Percentiles rank a stretch among this genome's conserved stretches.
phyloP scores from a whole-genome alignment of 2,113 vertebrate genomes.

The Craseonycteris thonglongyai region DNA sequence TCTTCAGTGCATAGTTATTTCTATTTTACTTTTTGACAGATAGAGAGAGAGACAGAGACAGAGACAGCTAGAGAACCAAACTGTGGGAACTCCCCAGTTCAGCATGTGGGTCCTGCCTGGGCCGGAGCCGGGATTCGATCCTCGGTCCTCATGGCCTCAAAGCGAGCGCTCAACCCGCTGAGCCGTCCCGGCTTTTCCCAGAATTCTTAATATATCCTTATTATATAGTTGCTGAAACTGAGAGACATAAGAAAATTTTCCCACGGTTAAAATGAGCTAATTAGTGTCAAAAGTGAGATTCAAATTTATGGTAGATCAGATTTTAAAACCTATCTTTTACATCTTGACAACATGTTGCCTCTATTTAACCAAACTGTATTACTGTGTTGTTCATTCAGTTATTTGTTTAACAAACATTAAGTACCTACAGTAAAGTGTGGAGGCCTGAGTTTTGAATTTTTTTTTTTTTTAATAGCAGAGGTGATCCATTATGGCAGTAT shows the following conservation, averaged over 20 bases:
- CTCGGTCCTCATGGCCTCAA: too few relatives aligned
- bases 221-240: not conserved
- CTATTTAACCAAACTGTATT: not conserved
- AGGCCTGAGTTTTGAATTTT: too few relatives aligned
- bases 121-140: too few relatives aligned
- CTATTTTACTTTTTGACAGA: too few relatives aligned
- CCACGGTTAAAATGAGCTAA: not conserved
- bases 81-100: too few relatives aligned
- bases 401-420: not conserved
- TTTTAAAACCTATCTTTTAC: not conserved
- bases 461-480: too few relatives aligned
- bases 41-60: too few relatives aligned
- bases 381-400: not conserved
- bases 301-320: not conserved
- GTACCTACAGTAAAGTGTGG: not conserved
- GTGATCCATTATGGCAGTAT: not conserved
- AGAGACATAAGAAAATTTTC: not conserved
- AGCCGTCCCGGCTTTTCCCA: too few relatives aligned
- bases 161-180: too few relatives aligned
- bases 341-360: not conserved
- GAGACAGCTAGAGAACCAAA: too few relatives aligned
- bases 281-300: not conserved
- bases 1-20: too few relatives aligned
- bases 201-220: not conserved
- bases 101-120: too few relatives aligned